Conservation (phyloP, 2,797 vertebrate genomes). For the Brachymystax lenok region DNA sequence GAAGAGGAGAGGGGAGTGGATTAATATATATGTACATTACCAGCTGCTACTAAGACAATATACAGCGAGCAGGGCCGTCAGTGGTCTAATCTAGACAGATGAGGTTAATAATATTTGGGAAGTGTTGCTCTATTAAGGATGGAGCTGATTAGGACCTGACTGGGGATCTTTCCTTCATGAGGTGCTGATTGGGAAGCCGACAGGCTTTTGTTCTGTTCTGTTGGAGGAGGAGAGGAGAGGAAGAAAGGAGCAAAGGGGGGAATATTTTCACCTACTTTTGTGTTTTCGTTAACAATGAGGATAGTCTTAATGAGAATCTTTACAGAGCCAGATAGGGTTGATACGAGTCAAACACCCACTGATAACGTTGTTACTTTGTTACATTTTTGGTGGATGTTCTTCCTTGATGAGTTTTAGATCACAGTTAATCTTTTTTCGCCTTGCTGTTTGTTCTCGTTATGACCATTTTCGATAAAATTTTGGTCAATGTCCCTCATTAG, state of each 20-base stretch:
- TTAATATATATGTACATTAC: constrained; percentile 98
- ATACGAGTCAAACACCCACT: constrained; percentile 55
- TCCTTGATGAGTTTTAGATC: constrained; percentile 55
- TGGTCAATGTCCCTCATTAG: not conserved
- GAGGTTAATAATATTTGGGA: constrained; percentile 99
- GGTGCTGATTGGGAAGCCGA: constrained; percentile 81
- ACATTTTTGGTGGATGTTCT: constrained; percentile 44
- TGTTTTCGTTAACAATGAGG: constrained; percentile 70
- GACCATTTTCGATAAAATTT: constrained; percentile 1
- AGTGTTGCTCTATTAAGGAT: constrained; percentile 92
- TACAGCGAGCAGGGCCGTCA: constrained; percentile 87
- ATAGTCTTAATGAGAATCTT: constrained; percentile 75
- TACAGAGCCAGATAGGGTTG: constrained; percentile 68
- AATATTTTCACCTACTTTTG: constrained; percentile 45
- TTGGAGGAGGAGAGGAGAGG: constrained; percentile 37
- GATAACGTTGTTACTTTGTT: constrained; percentile 59
- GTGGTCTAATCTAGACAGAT: constrained; percentile 94
- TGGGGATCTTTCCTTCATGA: constrained; percentile 78
- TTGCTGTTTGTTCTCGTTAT: constrained; percentile 28
- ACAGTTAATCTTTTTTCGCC: not conserved
- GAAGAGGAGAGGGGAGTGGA: constrained; percentile 80
- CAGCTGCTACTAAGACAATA: constrained; percentile 95
- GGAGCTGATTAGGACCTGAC: constrained; percentile 91
- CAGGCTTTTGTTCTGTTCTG: constrained; percentile 74
- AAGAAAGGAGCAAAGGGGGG: not conserved